phyloP scores from a whole-genome alignment of 1,140 invertebrate species.

The Eufriesea mexicana region DNA sequence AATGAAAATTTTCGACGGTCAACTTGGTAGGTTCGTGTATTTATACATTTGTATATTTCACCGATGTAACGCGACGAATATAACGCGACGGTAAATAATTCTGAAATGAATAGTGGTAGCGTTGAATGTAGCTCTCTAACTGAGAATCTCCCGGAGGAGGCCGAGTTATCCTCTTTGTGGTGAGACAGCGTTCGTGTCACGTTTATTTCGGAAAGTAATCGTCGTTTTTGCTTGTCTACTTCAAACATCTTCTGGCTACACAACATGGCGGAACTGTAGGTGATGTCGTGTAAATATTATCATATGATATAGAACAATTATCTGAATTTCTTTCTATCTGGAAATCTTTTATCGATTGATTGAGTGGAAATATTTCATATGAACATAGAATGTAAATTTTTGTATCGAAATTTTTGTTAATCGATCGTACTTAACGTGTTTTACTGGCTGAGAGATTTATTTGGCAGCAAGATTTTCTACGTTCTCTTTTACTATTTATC shows the following conservation, averaged over 20 bases:
- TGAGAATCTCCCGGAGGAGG: not conserved
- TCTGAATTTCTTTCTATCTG: no score
- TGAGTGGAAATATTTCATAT: no score
- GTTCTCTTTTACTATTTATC: not conserved
- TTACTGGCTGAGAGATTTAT: not conserved
- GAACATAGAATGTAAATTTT: no score
- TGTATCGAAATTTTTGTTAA: not conserved
- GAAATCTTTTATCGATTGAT: no score
- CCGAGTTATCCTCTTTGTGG: not conserved
- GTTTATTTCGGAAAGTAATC: conserved; percentile 1
- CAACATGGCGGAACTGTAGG: no score
- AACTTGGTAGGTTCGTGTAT: not conserved
- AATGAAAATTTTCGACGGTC: not conserved
- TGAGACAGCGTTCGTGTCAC: not conserved
- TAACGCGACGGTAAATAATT: conserved; percentile 7
- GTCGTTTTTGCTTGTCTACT: not conserved
- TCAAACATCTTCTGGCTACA: not conserved
- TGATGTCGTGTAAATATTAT: no score
- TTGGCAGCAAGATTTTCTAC: not conserved
- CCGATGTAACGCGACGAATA: not conserved
- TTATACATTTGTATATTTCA: conserved; percentile 23
- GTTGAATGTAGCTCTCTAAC: not conserved
- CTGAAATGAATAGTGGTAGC: not conserved
- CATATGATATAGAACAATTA: no score
- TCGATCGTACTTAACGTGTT: not conserved